Evolutionary conservation across 92 coral and sea anemone genomes (phyloP).

Genomic region (Chrysogorgia sp.): DNA sequence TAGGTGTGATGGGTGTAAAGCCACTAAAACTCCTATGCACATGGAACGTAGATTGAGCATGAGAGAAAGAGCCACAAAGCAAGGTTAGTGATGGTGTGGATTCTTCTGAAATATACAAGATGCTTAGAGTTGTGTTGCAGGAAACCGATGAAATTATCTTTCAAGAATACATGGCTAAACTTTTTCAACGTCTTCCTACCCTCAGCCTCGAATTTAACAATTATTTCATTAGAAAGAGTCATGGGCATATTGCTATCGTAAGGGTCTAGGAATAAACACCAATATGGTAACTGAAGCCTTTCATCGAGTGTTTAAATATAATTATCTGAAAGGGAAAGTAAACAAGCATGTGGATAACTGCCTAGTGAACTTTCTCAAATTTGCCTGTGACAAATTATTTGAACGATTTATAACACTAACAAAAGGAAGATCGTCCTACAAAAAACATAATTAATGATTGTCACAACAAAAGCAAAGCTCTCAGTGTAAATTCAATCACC

Average conservation of each 20-base stretch:
- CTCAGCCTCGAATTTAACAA: neutral
- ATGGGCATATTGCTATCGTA: constrained; percentile 53
- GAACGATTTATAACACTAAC: constrained; percentile 42
- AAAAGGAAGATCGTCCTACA: constrained; percentile 26
- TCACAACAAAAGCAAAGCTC: constrained; percentile 3
- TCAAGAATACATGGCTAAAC: neutral
- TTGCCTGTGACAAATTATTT: constrained; percentile 45
- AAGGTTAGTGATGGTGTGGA: constrained; percentile 3
- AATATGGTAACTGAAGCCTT: constrained; percentile 55
- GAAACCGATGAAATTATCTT: constrained; percentile 32
- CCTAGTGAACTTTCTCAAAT: constrained; percentile 23
- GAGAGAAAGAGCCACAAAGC: too few species aligned
- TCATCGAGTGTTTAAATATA: constrained; percentile 44
- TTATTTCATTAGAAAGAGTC: neutral
- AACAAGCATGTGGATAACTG: constrained; percentile 53
- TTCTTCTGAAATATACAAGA: constrained; percentile 47
- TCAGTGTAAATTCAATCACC: too few species aligned
- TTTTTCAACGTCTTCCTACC: constrained; percentile 16
- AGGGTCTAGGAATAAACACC: constrained; percentile 33
- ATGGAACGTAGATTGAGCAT: constrained; percentile 64
- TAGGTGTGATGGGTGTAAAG: constrained; percentile 45
- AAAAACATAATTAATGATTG: constrained; percentile 20
- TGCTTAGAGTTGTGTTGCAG: constrained; percentile 41
- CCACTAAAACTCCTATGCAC: constrained; percentile 50
- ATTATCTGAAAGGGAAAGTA: constrained; percentile 26